These are phyloP conservation scores for Aythya baeri DNA, from an alignment of 2,113 vertebrate genomes.

Conservation along the genomic window DNA sequence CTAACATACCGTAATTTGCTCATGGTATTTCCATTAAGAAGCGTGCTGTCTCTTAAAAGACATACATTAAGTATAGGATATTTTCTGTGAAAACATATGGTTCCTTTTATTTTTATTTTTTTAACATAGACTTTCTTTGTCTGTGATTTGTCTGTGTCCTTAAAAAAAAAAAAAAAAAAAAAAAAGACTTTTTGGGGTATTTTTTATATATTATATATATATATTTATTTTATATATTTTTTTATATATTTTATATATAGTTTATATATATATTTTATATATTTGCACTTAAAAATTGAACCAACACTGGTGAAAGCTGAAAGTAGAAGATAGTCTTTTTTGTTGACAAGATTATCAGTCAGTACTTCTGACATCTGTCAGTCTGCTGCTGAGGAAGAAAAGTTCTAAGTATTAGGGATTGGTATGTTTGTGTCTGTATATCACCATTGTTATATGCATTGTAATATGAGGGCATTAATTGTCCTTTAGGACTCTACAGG, in stretches of 20 bases:
- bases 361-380: background rate
- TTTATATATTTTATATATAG: too few species aligned
- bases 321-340: background rate
- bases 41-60: background rate
- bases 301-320: background rate
- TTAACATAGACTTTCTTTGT: background rate
- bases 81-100: background rate
- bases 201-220: too few species aligned
- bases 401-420: background rate
- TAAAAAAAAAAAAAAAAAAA: background rate
- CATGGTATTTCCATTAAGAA: background rate
- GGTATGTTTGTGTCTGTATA: background rate
- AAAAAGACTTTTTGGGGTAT: background rate
- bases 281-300: background rate
- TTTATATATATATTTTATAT: background rate
- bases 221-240: too few species aligned
- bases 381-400: background rate
- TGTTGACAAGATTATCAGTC: background rate
- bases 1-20: background rate
- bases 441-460: background rate
- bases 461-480: background rate
- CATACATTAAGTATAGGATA: background rate
- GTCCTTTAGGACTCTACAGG: background rate
- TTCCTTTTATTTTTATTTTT: background rate
- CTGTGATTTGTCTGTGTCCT: background rate